Evolutionary conservation across 2,113 vertebrate genomes (phyloP), one percentile per base, ranked within the genome.

Genomic region (Osmerus eperlanus): DNA sequence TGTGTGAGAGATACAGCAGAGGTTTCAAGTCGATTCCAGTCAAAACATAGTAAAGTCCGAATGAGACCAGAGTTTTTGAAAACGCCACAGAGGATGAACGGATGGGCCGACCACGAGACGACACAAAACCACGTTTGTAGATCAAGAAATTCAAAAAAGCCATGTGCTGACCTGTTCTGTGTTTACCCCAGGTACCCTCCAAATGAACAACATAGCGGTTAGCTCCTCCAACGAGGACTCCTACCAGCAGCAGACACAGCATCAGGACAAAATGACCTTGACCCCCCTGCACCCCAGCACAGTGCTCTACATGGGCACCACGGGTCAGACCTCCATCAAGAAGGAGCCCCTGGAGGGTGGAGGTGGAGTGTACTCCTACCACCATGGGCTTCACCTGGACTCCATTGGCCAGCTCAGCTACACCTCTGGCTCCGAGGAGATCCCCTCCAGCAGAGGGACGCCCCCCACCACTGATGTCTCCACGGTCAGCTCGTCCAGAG

Each of bases 251-350:
- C 63, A 65, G 16, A 36, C 32, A 36, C 64, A 51, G 32, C 64
- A 65, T 41, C 63, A 90, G 83, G 91, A 91, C 82, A 91, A 90
- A 84, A 75, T 90, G 76, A 81, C 71, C 78, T 89, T 91, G 87
- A 76, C 89, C 61, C 92, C 96, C 7, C 92, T 98, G 9, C 71
- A 96, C 70, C 94, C 95, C 0, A 93, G 90, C 78, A 92, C 96
- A 0, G 94, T 98, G 28, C 94, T 98, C 77, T 98, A 98, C 85
- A 93, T 98, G 89, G 94, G 93, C 75, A 94, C 92, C 78, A 85
- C 92, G 0, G 86, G 88, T 75, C 95, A 94, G 80, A 52, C 92
- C 21, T 85, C 93, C 88, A 94, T 98, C 87, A 99, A 99, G 85
- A 97, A 98, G 84, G 97, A 99, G 89, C 94, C 94, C 67, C 72